Evolutionary conservation across 2,888 invertebrate genomes (phyloP).

Genomic region (Nymphalis polychloros): DNA sequence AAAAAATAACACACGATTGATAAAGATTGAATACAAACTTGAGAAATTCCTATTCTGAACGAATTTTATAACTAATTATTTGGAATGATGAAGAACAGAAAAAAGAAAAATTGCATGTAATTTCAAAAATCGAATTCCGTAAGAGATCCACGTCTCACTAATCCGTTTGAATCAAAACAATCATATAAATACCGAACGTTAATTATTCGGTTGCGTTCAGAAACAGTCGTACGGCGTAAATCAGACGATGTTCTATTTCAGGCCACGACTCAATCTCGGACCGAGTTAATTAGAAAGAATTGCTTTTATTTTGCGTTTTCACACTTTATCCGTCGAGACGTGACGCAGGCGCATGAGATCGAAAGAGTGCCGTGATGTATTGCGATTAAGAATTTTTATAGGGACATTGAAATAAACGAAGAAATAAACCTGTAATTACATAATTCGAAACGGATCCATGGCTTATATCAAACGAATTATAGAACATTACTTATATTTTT

Average conservation of each 20-base stretch:
- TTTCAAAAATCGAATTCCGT: slow-evolving; percentile 45
- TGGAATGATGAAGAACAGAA: not conserved
- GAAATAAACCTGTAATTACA: slow-evolving; percentile 8
- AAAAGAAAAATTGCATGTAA: slow-evolving; percentile 20
- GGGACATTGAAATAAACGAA: slow-evolving; percentile 30
- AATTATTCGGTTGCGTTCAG: slow-evolving; percentile 72
- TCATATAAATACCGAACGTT: slow-evolving; percentile 74
- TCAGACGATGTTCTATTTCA: slow-evolving; percentile 73
- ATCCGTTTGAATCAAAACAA: slow-evolving; percentile 76
- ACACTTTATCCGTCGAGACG: slow-evolving; percentile 64
- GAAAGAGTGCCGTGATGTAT: slow-evolving; percentile 66
- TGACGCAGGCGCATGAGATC: slow-evolving; percentile 58
- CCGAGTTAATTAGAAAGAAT: slow-evolving; percentile 80
- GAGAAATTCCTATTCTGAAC: not conserved
- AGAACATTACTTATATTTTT: not conserved
- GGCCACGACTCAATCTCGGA: slow-evolving; percentile 63
- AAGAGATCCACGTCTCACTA: slow-evolving; percentile 48
- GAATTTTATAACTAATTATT: not conserved
- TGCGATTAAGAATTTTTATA: slow-evolving; percentile 47
- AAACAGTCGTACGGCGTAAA: slow-evolving; percentile 74
- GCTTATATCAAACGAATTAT: not conserved
- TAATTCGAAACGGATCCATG: not conserved
- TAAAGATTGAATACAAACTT: no score
- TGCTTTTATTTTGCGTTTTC: slow-evolving; percentile 80
- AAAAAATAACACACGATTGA: no score